Conservation (phyloP, 1,140 invertebrate genomes). For the Diuraphis noxia region DNA sequence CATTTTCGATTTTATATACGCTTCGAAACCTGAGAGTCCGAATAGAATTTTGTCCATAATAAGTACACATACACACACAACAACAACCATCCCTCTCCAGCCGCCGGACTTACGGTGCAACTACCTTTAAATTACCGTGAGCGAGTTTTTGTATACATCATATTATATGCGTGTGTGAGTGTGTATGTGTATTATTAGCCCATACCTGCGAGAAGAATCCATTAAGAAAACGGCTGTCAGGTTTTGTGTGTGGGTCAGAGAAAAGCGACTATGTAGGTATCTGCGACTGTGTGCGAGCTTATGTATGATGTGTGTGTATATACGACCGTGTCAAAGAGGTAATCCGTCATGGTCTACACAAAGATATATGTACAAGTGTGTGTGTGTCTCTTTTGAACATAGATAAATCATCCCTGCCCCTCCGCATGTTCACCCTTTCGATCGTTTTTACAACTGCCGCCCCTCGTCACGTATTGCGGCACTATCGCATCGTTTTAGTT, state of each 20-base stretch:
- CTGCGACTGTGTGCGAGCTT: neutral
- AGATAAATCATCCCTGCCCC: constrained; percentile 49
- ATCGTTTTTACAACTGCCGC: neutral
- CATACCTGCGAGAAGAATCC: constrained; percentile 27
- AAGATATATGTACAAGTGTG: constrained; percentile 12
- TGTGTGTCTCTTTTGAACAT: constrained; percentile 33
- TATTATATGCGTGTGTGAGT: neutral
- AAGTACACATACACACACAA: neutral
- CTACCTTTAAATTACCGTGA: constrained; percentile 2
- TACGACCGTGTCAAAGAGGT: constrained; percentile 51
- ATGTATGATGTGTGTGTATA: neutral
- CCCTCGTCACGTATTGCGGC: neutral
- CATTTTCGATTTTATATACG: constrained; percentile 5
- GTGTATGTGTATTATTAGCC: neutral
- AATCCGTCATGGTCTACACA: constrained; percentile 47
- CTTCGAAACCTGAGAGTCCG: neutral
- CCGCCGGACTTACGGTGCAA: neutral
- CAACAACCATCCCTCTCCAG: neutral
- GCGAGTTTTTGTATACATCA: neutral
- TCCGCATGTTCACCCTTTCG: neutral
- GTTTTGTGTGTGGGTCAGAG: constrained; percentile 30
- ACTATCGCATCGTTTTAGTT: constrained; percentile 6
- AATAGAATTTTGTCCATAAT: neutral
- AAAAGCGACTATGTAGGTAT: neutral
- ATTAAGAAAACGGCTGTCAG: constrained; percentile 39